phyloP scores from a whole-genome alignment of 2,113 vertebrate species.

The Microcebus murinus region DNA sequence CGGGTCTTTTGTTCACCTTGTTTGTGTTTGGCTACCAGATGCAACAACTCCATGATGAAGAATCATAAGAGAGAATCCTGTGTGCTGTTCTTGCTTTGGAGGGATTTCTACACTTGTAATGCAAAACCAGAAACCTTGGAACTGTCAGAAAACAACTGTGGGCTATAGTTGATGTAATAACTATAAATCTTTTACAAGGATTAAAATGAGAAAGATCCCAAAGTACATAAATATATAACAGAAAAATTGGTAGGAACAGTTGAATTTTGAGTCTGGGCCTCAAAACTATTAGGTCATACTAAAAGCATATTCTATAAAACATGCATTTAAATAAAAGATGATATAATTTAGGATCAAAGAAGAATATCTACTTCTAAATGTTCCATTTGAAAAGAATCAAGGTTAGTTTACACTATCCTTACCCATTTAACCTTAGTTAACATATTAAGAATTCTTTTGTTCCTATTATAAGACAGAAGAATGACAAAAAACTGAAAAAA shows the following conservation, averaged over 20 bases:
- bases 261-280: background rate
- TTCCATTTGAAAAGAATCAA: background rate
- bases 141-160: background rate
- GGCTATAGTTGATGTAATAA: background rate
- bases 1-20: background rate
- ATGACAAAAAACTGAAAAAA: background rate
- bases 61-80: background rate
- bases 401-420: background rate
- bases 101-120: background rate
- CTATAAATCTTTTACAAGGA: background rate
- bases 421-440: background rate
- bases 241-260: background rate
- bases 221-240: background rate
- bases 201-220: background rate
- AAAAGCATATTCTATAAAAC: background rate
- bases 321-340: background rate
- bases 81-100: background rate
- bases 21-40: background rate
- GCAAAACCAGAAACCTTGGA: background rate
- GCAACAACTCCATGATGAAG: background rate
- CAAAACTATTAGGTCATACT: background rate
- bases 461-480: background rate
- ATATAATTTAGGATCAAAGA: background rate
- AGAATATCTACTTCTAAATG: background rate
- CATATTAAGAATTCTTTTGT: background rate